Percentiles rank a stretch among this genome's conserved stretches.
phyloP scores from a whole-genome alignment of 2,888 invertebrate genomes.

The Nomada hirtipes region DNA sequence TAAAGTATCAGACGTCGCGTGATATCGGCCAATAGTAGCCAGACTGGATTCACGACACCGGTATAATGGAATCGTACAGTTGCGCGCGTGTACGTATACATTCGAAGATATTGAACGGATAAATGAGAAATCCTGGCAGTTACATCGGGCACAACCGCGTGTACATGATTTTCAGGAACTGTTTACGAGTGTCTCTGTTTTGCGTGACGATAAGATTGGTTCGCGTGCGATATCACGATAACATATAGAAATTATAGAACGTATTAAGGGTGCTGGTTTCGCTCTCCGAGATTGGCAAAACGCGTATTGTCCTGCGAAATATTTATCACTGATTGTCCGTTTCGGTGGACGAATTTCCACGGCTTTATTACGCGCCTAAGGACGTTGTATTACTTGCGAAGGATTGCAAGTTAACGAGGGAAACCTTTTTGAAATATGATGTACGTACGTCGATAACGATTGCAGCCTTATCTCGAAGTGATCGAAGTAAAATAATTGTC shows the following conservation, averaged over 20 bases:
- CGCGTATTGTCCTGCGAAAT: conserved; percentile 4
- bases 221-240: conserved; percentile 42
- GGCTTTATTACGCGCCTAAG: background rate
- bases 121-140: conserved; percentile 38
- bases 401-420: conserved; percentile 12
- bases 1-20: conserved; percentile 33
- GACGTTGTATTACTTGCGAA: background rate
- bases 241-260: background rate
- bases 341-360: conserved; percentile 4
- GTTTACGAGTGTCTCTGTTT: conserved; percentile 42
- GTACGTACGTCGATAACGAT: background rate
- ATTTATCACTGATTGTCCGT: no score
- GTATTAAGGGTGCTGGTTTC: conserved; percentile 39
- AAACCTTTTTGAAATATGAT: background rate
- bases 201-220: conserved; percentile 42
- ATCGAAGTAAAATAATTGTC: background rate
- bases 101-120: conserved; percentile 33
- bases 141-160: background rate
- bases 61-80: conserved; percentile 5
- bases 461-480: no score
- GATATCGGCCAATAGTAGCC: conserved; percentile 24
- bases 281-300: conserved; percentile 29
- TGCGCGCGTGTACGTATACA: conserved; percentile 12
- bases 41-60: conserved; percentile 4
- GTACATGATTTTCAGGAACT: conserved; percentile 45